Evolutionary conservation across 2,888 invertebrate species (phyloP).

Genomic region (Bellardia pandia): DNA sequence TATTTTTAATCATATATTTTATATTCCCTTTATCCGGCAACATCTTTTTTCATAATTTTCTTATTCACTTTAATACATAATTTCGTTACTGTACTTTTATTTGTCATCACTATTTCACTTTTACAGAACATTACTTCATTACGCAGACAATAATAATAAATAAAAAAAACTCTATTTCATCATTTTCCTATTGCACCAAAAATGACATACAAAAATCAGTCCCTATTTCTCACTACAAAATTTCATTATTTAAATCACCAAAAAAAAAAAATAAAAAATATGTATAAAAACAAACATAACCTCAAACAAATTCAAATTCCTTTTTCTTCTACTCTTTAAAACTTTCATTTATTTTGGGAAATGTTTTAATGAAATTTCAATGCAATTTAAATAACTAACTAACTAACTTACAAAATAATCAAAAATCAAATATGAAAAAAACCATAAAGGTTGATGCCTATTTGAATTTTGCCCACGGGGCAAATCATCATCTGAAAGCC

Average conservation of each 20-base stretch:
- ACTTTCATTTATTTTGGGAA: conserved; percentile 64
- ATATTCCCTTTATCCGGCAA: background rate
- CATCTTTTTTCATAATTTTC: background rate
- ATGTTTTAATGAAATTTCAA: conserved; percentile 58
- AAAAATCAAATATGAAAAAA: conserved; percentile 12
- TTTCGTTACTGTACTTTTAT: conserved; percentile 51
- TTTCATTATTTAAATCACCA: conserved; percentile 61
- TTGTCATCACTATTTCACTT: conserved; percentile 70
- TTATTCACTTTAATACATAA: conserved; percentile 32
- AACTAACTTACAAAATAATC: conserved; percentile 29
- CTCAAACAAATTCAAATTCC: conserved; percentile 51
- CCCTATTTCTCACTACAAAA: conserved; percentile 60
- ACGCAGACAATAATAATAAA: conserved; percentile 71
- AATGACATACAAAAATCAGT: conserved; percentile 56
- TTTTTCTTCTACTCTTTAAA: conserved; percentile 66
- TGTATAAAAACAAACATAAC: conserved; percentile 47
- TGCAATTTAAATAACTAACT: conserved; percentile 21
- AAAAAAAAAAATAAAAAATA: conserved; percentile 42
- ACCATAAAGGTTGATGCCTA: conserved; percentile 81
- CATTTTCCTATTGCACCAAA: conserved; percentile 70
- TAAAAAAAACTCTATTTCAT: conserved; percentile 53
- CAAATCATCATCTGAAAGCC: conserved; percentile 76
- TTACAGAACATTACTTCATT: conserved; percentile 72
- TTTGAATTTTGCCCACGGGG: conserved; percentile 80
- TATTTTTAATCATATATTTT: background rate